These are phyloP conservation scores for Fopius arisanus DNA, from an alignment of 1,140 invertebrate genomes.

Conservation along the genomic window DNA sequence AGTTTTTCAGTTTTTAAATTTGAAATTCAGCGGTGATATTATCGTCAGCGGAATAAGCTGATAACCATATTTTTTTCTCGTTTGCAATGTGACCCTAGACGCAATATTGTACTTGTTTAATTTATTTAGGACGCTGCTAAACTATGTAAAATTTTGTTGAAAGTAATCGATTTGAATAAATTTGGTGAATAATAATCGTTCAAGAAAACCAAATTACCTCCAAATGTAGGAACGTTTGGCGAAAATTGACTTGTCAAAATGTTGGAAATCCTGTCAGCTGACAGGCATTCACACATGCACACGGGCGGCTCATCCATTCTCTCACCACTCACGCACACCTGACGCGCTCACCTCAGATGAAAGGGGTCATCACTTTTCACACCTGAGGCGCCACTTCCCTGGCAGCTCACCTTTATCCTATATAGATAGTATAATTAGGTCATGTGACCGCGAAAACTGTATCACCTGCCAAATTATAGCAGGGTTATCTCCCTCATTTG, in stretches of 20 bases:
- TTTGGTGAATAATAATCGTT: background rate
- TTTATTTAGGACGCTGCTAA: background rate
- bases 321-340: too few species aligned
- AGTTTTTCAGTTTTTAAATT: background rate
- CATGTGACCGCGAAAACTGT: too few species aligned
- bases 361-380: too few species aligned
- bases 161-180: background rate
- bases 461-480: too few species aligned
- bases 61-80: background rate
- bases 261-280: too few species aligned
- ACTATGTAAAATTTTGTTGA: background rate
- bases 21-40: background rate
- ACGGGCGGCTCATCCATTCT: too few species aligned
- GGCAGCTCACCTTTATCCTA: too few species aligned
- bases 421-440: too few species aligned
- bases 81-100: background rate
- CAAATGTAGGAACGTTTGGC: background rate
- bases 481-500: too few species aligned
- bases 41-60: background rate
- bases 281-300: too few species aligned
- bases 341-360: too few species aligned
- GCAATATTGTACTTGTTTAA: background rate
- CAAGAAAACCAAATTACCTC: background rate
- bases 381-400: too few species aligned
- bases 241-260: background rate